phyloP scores from a whole-genome alignment of 2,888 invertebrate genomes.

The Hecatera dysodea region DNA sequence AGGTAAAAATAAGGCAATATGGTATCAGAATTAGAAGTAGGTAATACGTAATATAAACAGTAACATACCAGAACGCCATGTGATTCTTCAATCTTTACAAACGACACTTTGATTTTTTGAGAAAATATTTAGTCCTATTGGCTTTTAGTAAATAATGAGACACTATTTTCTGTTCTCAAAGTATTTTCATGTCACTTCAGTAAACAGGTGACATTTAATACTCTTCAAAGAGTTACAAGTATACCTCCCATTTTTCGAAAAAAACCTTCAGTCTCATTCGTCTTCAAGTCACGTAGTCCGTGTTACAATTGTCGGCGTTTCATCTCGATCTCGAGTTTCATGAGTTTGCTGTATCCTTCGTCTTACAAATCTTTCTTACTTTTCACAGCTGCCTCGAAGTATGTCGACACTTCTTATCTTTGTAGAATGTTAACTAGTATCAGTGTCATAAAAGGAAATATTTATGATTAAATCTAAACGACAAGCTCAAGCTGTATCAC shows the following conservation, averaged over 20 bases:
- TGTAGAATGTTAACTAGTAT: conserved; percentile 17
- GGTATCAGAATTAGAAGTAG: background rate
- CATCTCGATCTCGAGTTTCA: conserved; percentile 67
- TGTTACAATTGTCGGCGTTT: conserved; percentile 67
- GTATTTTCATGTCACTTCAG: conserved; percentile 21
- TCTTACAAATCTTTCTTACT: conserved; percentile 65
- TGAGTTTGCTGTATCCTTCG: conserved; percentile 60
- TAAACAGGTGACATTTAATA: conserved; percentile 44
- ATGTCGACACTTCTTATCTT: conserved; percentile 36
- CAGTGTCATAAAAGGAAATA: background rate
- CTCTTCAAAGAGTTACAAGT: conserved; percentile 26
- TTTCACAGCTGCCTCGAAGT: conserved; percentile 51
- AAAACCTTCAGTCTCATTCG: conserved; percentile 49
- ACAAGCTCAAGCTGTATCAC: background rate
- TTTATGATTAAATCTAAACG: background rate
- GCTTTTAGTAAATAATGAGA: background rate
- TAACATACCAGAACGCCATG: background rate
- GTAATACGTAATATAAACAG: background rate
- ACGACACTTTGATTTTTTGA: background rate
- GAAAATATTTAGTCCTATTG: background rate
- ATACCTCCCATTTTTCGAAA: conserved; percentile 33
- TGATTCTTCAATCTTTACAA: background rate
- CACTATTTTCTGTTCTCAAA: conserved; percentile 5
- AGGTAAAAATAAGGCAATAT: background rate
- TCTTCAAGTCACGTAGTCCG: conserved; percentile 63